phyloP scores from a whole-genome alignment of 2,888 invertebrate species.

The Autographa pulchrina region DNA sequence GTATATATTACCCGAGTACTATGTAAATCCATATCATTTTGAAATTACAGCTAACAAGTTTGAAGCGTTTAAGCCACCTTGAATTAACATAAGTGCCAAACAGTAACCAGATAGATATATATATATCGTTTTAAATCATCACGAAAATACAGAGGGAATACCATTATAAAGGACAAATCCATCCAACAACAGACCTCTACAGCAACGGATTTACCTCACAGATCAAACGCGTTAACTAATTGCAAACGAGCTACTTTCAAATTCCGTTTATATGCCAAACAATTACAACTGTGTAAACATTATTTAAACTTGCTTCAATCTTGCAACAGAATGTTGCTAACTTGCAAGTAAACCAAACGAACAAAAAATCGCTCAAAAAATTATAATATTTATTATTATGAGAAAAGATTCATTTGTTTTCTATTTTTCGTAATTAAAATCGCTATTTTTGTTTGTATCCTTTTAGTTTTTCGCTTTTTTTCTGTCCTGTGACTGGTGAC shows the following conservation, averaged over 20 bases:
- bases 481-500: neutral
- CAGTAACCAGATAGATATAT: neutral
- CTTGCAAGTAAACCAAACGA: conserved; percentile 25
- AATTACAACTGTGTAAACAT: conserved; percentile 6
- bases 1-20: too few relatives aligned
- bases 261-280: conserved; percentile 7
- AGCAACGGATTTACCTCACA: neutral
- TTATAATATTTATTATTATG: neutral
- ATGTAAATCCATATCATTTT: too few relatives aligned
- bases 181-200: conserved; percentile 2
- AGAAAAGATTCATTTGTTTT: neutral
- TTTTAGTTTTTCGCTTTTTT: neutral
- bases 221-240: conserved; percentile 5
- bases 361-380: neutral
- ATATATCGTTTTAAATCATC: neutral
- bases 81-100: too few relatives aligned
- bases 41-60: too few relatives aligned
- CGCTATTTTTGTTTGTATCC: neutral
- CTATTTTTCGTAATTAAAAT: neutral
- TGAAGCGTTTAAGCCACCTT: too few relatives aligned
- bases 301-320: conserved; percentile 30
- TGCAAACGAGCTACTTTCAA: neutral
- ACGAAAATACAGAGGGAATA: neutral
- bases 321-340: neutral
- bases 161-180: neutral